Conservation (phyloP, 2,797 vertebrate species). For the Brachyalestes nurse region DNA sequence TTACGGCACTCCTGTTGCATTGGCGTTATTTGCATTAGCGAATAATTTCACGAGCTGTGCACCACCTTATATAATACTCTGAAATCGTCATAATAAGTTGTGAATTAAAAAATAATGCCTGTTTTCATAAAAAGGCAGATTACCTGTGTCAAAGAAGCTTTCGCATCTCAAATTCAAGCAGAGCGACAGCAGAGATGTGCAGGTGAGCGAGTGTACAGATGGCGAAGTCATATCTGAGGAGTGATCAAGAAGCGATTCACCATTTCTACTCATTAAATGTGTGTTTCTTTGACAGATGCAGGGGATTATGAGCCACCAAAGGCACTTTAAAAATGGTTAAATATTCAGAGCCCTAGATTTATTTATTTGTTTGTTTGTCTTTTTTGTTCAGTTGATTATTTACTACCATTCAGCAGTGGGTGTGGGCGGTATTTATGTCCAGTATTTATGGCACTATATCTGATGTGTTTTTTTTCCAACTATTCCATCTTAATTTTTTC, state of each 20-base stretch:
- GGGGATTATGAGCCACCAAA: neutral
- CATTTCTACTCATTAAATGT: constrained; percentile 10
- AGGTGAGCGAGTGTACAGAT: neutral
- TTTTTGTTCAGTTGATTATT: too few relatives aligned
- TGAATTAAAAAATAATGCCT: neutral
- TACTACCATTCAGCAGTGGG: too few relatives aligned
- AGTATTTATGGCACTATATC: too few relatives aligned
- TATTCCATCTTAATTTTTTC: too few relatives aligned
- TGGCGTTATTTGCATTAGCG: constrained; percentile 6
- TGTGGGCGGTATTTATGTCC: too few relatives aligned
- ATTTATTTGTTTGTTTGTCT: neutral
- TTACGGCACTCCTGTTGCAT: neutral
- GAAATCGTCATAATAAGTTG: neutral
- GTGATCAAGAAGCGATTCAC: neutral
- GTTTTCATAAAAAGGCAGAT: neutral
- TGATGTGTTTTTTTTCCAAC: too few relatives aligned
- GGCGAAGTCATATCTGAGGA: neutral
- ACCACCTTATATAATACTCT: neutral
- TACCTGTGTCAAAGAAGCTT: neutral
- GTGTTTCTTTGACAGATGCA: neutral
- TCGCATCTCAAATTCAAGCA: neutral
- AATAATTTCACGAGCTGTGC: constrained; percentile 10
- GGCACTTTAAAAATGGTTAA: neutral
- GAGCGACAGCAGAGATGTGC: neutral
- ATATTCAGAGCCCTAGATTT: neutral